phyloP scores from a whole-genome alignment of 2,797 vertebrate species.

The Neostethus bicornis region DNA sequence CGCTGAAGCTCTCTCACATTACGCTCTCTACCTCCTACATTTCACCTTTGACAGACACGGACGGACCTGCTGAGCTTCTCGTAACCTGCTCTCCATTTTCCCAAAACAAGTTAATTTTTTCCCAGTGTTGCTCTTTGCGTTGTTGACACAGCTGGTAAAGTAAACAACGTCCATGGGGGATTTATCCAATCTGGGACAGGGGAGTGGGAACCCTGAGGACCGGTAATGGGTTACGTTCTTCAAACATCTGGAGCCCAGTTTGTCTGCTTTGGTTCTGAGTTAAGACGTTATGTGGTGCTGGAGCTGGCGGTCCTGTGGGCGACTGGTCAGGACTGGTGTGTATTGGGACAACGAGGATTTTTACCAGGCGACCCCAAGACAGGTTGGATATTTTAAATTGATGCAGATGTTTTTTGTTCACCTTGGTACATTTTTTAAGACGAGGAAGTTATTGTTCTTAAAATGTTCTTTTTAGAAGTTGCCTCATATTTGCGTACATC shows the following conservation, averaged over 20 bases:
- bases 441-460: too few species aligned
- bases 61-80: neutral
- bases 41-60: slow-evolving; percentile 19
- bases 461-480: too few species aligned
- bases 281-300: slow-evolving; percentile 50
- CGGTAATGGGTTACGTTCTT: neutral
- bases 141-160: slow-evolving; percentile 76
- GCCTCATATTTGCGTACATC: too few species aligned
- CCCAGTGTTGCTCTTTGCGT: slow-evolving; percentile 49
- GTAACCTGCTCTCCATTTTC: slow-evolving; percentile 12
- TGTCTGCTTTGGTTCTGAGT: slow-evolving; percentile 8
- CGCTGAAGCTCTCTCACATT: neutral
- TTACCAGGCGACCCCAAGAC: slow-evolving; percentile 29
- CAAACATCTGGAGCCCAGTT: neutral
- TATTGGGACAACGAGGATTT: slow-evolving; percentile 29
- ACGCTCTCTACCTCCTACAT: slow-evolving; percentile 3
- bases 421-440: neutral
- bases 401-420: neutral
- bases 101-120: slow-evolving; percentile 68
- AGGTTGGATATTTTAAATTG: slow-evolving; percentile 51
- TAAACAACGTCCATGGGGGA: slow-evolving; percentile 43
- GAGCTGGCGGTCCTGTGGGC: slow-evolving; percentile 54
- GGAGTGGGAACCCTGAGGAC: slow-evolving; percentile 29
- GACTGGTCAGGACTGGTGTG: slow-evolving; percentile 34
- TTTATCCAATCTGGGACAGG: slow-evolving; percentile 51